Percentiles rank a stretch among this genome's conserved stretches.
These are phyloP conservation scores for fruit fly (Drosophila melanogaster) DNA, from an alignment of 1,140 invertebrate genomes.

Conservation along the genomic window Release_6_plus_ISO1_MT NT_033779.5:277501-278000, in stretches of 20 bases:
- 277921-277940: background rate
- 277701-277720: background rate
- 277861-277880: slow-evolving; percentile 19
- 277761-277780: slow-evolving; percentile 26
- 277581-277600: slow-evolving; percentile 13
- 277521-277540: background rate
- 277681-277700: background rate
- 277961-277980: slow-evolving; percentile 16
- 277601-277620: slow-evolving; percentile 21
- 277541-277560: background rate
- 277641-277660: slow-evolving; percentile 36
- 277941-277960: slow-evolving; percentile 7
- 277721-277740: slow-evolving; percentile 22
- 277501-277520: background rate
- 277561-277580: background rate
- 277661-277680: slow-evolving; percentile 29
- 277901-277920: background rate
- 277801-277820: slow-evolving; percentile 36
- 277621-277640: slow-evolving; percentile 53
- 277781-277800: slow-evolving; percentile 34
- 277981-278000: slow-evolving; percentile 27
- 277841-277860: slow-evolving; percentile 19
- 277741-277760: slow-evolving; percentile 19
- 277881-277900: background rate
- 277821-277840: slow-evolving; percentile 14